Conservation (phyloP, 2,888 invertebrate genomes). For the Cephonodes hylas region DNA sequence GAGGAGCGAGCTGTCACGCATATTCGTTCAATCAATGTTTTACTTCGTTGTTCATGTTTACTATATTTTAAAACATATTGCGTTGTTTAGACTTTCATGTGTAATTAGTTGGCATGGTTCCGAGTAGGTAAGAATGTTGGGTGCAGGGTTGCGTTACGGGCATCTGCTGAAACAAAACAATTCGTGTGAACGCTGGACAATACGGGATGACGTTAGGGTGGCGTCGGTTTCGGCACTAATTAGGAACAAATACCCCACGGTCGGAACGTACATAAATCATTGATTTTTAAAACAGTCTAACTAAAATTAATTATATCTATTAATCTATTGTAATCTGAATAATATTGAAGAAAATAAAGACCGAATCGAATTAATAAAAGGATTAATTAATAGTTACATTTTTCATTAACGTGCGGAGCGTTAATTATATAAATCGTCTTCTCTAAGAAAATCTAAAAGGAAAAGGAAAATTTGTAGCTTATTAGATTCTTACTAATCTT, state of each 20-base stretch:
- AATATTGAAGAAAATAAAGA: too few species aligned
- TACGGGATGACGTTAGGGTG: conserved; percentile 49
- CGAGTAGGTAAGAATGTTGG: conserved; percentile 68
- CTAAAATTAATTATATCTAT: too few species aligned
- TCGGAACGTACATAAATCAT: too few species aligned
- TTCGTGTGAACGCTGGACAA: conserved; percentile 74
- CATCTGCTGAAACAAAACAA: conserved; percentile 71
- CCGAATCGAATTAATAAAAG: too few species aligned
- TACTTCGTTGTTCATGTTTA: conserved; percentile 30
- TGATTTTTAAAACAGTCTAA: too few species aligned
- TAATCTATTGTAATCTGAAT: too few species aligned
- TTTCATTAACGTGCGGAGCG: too few species aligned
- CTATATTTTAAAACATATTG: conserved; percentile 34
- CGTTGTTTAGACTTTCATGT: conserved; percentile 37
- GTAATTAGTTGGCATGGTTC: conserved; percentile 72
- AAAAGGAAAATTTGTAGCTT: too few species aligned
- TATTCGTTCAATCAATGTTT: conserved; percentile 12
- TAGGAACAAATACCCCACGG: conserved; percentile 20
- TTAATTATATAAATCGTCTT: too few species aligned
- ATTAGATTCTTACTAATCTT: neutral
- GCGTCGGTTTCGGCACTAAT: conserved; percentile 32
- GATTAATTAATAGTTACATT: too few species aligned
- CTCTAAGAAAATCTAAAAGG: too few species aligned
- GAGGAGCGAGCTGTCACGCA: neutral
- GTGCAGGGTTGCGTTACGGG: conserved; percentile 48